Base-by-base conservation (phyloP, 1,140 invertebrate species). In the Sminthurinus signatus region DNA sequence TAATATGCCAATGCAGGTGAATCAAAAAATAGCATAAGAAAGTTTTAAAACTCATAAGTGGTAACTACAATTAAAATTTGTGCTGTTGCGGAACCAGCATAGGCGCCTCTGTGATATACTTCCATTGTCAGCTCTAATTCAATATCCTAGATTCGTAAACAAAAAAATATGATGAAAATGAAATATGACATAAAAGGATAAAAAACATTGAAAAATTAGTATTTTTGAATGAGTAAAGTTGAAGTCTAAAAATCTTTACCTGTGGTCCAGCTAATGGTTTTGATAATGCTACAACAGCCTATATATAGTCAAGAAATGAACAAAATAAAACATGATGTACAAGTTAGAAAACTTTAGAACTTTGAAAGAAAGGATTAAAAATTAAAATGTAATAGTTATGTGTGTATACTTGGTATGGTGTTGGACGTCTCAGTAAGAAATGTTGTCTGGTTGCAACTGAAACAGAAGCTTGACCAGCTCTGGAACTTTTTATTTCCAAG, bases 41-140 rank as follows among this genome's bases (percentile, higher is more conserved):
- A n/a, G 3, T 12, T 42, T 62, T 81, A 91, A 76, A 88, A 92
- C 62, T 87, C 83, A 74, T 90, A 88, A 73, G 89, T 84, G 0
- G 91, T 90, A 2, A 95, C 89, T 73, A 86, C 86, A 36, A 96
- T 85, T 68, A 87, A 85, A 46, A 95, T 79, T 75, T 88, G 91
- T 0, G 90, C 89, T 0, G 93, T 82, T 2, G 88, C 89, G 27
- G 84, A 87, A 1, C 89, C 91, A 1, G 82, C 82, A 51, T 87
- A 88, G 36, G 80, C 76, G 1, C 83, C 81, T 44, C 79, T 78
- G 42, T 81, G 81, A 74, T 86, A 91, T 2, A 95, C 81, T 69
- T 90, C 86, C 91, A 96, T 94, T 48, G 81, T 84, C 15, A 96
- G 78, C 67, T 92, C 84, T 4, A 96, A 75, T 64, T 93, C 87